Conservation (phyloP, 1,140 invertebrate genomes). For the Micrasema minimum region DNA sequence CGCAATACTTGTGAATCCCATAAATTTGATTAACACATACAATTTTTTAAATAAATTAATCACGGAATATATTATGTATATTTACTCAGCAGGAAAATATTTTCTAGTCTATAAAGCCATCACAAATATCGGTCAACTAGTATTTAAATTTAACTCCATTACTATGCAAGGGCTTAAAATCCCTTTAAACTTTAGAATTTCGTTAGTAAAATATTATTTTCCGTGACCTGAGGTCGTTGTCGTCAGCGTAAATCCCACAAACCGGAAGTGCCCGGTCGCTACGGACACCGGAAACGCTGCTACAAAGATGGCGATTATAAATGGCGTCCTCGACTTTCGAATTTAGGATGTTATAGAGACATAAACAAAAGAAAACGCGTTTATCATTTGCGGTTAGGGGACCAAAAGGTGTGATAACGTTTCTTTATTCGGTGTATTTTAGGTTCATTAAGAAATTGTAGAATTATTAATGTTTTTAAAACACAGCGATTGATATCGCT, state of each 20-base stretch:
- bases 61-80: too few relatives aligned
- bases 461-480: neutral
- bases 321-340: slow-evolving; percentile 49
- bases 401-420: slow-evolving; percentile 22
- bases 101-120: too few relatives aligned
- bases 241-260: slow-evolving; percentile 10
- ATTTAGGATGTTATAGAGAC: slow-evolving; percentile 50
- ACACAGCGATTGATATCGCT: neutral
- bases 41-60: too few relatives aligned
- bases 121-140: too few relatives aligned
- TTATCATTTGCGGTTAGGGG: slow-evolving; percentile 26
- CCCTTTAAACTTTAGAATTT: slow-evolving; percentile 21
- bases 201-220: slow-evolving; percentile 33
- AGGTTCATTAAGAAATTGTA: neutral
- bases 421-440: slow-evolving; percentile 21
- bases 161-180: slow-evolving; percentile 3
- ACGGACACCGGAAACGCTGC: slow-evolving; percentile 50
- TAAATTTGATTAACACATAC: too few relatives aligned
- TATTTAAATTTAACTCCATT: neutral
- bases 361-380: slow-evolving; percentile 49
- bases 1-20: too few relatives aligned
- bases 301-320: slow-evolving; percentile 53
- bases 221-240: slow-evolving; percentile 50
- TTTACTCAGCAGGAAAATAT: too few relatives aligned
- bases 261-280: slow-evolving; percentile 34